A percentile compares a stretch with the other conserved stretches of the same genome.
These are phyloP conservation scores for Pelosia muscerda DNA, from an alignment of 2,888 invertebrate genomes.

Conservation along the genomic window DNA sequence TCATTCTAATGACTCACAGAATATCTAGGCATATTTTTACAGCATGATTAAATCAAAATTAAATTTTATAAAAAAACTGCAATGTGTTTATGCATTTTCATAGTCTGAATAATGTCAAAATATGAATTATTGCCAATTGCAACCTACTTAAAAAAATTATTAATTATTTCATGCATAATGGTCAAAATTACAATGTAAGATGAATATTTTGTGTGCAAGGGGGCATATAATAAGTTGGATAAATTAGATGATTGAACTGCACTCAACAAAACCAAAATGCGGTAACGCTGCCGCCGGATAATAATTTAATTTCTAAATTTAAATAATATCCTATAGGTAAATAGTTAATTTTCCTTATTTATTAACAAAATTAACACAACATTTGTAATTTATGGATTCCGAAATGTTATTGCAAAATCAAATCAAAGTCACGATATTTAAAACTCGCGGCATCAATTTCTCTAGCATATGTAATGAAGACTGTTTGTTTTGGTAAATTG, in stretches of 20 bases:
- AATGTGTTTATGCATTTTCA: background rate
- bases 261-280: background rate
- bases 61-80: background rate
- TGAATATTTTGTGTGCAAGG: background rate
- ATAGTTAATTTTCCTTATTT: background rate
- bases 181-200: background rate
- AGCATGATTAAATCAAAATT: background rate
- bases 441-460: constrained; percentile 47
- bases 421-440: constrained; percentile 14
- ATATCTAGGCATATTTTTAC: background rate
- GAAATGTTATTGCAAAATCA: background rate
- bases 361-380: background rate
- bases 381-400: background rate
- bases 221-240: no score
- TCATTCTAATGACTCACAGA: background rate
- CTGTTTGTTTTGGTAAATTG: constrained; percentile 60
- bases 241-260: no score
- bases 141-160: background rate
- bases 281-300: background rate
- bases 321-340: background rate
- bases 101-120: background rate
- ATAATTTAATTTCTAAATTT: background rate
- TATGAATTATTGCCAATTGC: background rate
- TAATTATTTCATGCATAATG: background rate
- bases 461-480: constrained; percentile 34